Percentiles rank a stretch among this genome's conserved stretches.
Evolutionary conservation across 2,888 invertebrate genomes (phyloP).

Genomic region (Microdon myrmicae): DNA sequence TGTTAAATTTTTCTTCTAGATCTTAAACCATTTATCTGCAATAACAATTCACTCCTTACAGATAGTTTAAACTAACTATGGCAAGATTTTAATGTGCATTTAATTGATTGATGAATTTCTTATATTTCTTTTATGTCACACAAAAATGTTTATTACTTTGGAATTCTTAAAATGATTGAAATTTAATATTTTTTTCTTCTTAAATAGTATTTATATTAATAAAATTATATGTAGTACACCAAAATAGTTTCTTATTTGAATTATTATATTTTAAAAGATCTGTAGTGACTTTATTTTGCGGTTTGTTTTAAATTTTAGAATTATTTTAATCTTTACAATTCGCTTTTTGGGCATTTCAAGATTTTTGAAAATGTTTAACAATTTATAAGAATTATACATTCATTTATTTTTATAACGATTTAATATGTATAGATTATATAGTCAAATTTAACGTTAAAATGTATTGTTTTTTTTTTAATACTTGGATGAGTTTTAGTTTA

Average conservation of each 20-base stretch:
- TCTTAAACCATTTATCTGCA: slow-evolving; percentile 25
- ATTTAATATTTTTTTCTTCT: no score
- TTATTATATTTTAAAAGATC: slow-evolving; percentile 15
- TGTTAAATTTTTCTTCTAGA: slow-evolving; percentile 1
- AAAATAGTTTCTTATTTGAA: background rate
- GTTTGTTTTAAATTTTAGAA: slow-evolving; percentile 15
- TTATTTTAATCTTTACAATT: slow-evolving; percentile 26
- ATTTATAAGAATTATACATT: slow-evolving; percentile 17
- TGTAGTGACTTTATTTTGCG: slow-evolving; percentile 20
- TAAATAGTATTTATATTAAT: no score
- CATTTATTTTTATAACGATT: slow-evolving; percentile 27
- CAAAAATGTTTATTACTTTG: slow-evolving; percentile 20
- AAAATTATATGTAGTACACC: slow-evolving; percentile 1
- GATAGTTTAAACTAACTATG: background rate
- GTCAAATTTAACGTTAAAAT: slow-evolving; percentile 52
- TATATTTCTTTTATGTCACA: slow-evolving; percentile 9
- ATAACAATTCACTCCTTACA: slow-evolving; percentile 12
- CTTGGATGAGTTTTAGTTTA: slow-evolving; percentile 19
- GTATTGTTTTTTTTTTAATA: slow-evolving; percentile 9
- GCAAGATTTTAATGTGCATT: slow-evolving; percentile 21
- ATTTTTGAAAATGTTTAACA: slow-evolving; percentile 17
- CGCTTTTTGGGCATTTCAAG: slow-evolving; percentile 12
- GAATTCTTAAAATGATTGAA: no score
- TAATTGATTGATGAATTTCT: slow-evolving; percentile 9
- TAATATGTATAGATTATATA: slow-evolving; percentile 52